These are phyloP conservation scores for Lathronympha strigana DNA, from an alignment of 2,888 invertebrate species.

Conservation along the genomic window DNA sequence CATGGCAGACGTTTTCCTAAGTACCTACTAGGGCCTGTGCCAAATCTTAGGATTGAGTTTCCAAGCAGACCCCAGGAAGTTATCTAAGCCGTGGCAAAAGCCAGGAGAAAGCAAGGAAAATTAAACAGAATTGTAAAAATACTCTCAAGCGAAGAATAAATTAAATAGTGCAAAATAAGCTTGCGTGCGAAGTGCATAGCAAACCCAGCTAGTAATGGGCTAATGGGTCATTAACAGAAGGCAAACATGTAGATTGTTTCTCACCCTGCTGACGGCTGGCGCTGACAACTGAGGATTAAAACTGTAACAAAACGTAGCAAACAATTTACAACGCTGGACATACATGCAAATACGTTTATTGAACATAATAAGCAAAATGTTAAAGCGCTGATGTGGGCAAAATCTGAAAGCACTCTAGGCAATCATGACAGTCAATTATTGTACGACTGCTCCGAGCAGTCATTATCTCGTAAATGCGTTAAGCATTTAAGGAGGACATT, in stretches of 20 bases:
- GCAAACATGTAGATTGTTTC: constrained; percentile 68
- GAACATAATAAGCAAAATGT: not conserved
- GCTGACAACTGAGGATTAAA: constrained; percentile 38
- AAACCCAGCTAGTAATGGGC: constrained; percentile 26
- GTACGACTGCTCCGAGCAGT: too few species aligned
- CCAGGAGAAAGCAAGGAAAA: too few species aligned
- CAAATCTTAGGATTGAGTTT: too few species aligned
- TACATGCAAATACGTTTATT: constrained; percentile 7
- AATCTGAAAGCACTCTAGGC: not conserved
- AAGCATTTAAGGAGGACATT: too few species aligned
- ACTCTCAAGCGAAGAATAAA: not conserved
- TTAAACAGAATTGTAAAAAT: not conserved
- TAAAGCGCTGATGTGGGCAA: not conserved
- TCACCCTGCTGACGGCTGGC: constrained; percentile 50
- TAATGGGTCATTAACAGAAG: constrained; percentile 64
- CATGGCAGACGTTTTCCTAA: too few species aligned
- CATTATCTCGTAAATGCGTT: too few species aligned
- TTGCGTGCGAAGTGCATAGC: constrained; percentile 10
- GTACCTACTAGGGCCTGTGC: too few species aligned
- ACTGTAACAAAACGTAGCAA: constrained; percentile 18
- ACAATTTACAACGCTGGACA: not conserved
- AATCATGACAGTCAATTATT: too few species aligned
- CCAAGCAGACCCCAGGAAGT: too few species aligned
- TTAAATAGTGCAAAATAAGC: not conserved
- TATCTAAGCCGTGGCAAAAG: too few species aligned